Conservation (phyloP, 2,888 invertebrate genomes). For the Apodemia hepburni region DNA sequence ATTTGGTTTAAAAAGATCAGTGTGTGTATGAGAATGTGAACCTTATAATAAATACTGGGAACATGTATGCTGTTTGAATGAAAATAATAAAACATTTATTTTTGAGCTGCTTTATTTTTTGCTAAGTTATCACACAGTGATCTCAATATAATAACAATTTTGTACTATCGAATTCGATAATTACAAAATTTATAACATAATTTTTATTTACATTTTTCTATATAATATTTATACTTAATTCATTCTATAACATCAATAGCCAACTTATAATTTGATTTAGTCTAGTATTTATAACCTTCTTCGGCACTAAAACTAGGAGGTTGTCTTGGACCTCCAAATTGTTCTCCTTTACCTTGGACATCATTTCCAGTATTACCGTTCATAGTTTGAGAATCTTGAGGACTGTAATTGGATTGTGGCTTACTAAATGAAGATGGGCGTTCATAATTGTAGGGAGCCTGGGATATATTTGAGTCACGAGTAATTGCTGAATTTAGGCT, state of each 20-base stretch:
- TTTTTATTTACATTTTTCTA: conserved; percentile 25
- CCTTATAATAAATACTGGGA: no score
- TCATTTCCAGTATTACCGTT: conserved; percentile 23
- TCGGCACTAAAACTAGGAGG: conserved; percentile 66
- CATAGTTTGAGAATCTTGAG: conserved; percentile 4
- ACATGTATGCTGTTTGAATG: no score
- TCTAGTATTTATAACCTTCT: conserved; percentile 70
- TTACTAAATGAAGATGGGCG: conserved; percentile 20
- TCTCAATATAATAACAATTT: conserved; percentile 26
- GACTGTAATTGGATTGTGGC: conserved; percentile 19
- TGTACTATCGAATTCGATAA: conserved; percentile 33
- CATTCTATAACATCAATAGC: conserved; percentile 17
- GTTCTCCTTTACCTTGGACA: conserved; percentile 45
- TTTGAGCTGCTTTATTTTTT: background rate
- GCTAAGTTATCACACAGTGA: conserved; percentile 33
- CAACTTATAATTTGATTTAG: conserved; percentile 38
- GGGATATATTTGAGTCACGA: conserved; percentile 19
- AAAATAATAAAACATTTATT: background rate
- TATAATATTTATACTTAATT: background rate
- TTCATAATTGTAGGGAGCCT: conserved; percentile 30
- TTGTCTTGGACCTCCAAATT: conserved; percentile 60
- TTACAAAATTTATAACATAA: conserved; percentile 29
- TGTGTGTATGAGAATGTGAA: no score
- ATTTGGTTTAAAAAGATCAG: no score
- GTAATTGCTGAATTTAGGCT: conserved; percentile 18